Evolutionary conservation across 1,140 invertebrate species (phyloP), one percentile per base, ranked within the genome.

Genomic region (Leptestheria dahalacensis): DNA sequence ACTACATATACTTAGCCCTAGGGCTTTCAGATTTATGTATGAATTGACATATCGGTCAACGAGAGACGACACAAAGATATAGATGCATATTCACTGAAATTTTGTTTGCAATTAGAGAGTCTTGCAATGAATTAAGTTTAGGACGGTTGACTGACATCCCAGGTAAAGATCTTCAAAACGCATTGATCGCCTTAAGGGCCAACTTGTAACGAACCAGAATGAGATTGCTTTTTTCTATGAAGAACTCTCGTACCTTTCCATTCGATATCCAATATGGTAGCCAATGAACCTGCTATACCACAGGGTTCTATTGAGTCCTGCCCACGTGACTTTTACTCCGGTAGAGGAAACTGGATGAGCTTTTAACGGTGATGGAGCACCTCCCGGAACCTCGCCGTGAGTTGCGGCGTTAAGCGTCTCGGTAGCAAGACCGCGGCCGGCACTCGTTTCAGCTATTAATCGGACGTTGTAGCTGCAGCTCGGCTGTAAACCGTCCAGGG

Each of bases 371-470:
- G 46, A 56, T 15, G 63, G 63, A 11, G 33, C 23, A 28, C 51
- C 54, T 56, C 62, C 63, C n/a, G 65, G 65, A 46, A 61, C 46
- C 51, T 66, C 65, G 21, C 64, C 65, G 41, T 65, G 58, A 23
- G 65, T 66, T 6, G 64, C 71, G 67, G 56, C 65, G 57, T 47
- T 68, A 41, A 55, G 26, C n/a, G 28, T 9, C 1, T 55, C 53
- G 26, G 53, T 29, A 10, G 53, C 25, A n/a, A 33, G 26, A 26
- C 53, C 53, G 4, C 53, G 15, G 11, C 53, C 53, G 11, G 53
- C 53, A 28, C 53, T 55, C 26, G 53, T 55, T 28, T 55, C 53
- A 20, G 53, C 53, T 28, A 29, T n/a, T 10, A 55, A n/a, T 55
- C 53, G 26, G 9, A 33, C 53, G 15, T 29, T 26, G 25, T 55